Evolutionary conservation across 1,140 invertebrate genomes (phyloP).

Genomic region (Drosophila asahinai): DNA sequence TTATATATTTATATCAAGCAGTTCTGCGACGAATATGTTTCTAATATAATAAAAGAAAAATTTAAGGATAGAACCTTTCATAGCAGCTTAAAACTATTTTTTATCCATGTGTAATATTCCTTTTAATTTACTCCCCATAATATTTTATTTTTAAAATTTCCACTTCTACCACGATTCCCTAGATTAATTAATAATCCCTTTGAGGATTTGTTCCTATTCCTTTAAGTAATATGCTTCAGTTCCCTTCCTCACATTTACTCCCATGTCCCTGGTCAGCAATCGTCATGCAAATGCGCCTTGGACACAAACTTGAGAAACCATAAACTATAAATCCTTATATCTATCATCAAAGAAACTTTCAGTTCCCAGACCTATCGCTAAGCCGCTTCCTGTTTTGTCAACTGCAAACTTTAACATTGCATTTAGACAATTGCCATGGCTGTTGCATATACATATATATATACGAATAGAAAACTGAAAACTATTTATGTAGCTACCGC

Average conservation of each 20-base stretch:
- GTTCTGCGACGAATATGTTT: too few species aligned
- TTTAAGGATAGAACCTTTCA: too few species aligned
- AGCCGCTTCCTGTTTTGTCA: constrained; percentile 46
- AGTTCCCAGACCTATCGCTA: constrained; percentile 19
- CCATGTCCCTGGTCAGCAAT: constrained; percentile 3
- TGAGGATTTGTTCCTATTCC: neutral
- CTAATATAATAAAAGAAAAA: too few species aligned
- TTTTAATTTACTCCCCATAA: neutral
- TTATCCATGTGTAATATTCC: neutral
- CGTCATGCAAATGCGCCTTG: constrained; percentile 29
- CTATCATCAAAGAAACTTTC: constrained; percentile 42
- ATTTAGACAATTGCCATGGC: constrained; percentile 35
- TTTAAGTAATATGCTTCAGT: neutral
- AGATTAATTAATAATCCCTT: neutral
- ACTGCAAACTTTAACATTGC: constrained; percentile 50
- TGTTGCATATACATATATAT: constrained; percentile 4
- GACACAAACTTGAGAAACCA: constrained; percentile 37
- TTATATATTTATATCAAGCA: too few species aligned
- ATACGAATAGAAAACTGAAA: constrained; percentile 33
- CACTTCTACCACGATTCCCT: too few species aligned
- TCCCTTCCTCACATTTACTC: neutral
- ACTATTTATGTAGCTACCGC: constrained; percentile 32
- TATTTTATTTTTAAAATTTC: neutral
- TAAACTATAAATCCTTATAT: constrained; percentile 48
- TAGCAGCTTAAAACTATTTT: too few species aligned